These are phyloP conservation scores for Nanorana parkeri DNA, from an alignment of 2,113 vertebrate genomes.

Conservation along the genomic window DNA sequence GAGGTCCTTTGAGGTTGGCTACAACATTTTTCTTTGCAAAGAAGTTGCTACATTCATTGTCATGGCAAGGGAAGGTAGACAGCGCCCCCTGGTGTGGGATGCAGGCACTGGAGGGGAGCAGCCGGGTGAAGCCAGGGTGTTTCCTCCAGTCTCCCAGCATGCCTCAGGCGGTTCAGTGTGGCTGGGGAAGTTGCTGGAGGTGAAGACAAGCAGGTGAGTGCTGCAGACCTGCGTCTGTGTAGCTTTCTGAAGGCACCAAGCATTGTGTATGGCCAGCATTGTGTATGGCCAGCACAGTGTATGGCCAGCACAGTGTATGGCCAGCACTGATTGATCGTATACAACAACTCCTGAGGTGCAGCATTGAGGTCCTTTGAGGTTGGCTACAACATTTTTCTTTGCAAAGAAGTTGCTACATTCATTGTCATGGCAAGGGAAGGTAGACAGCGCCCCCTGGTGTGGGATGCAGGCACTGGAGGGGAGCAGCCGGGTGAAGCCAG, in stretches of 20 bases:
- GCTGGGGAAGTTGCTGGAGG: not conserved
- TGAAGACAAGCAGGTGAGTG: slow-evolving; percentile 9
- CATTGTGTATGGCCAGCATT: too few relatives aligned
- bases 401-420: too few relatives aligned
- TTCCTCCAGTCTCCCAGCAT: slow-evolving; percentile 30
- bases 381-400: too few relatives aligned
- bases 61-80: not conserved
- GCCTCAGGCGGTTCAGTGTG: not conserved
- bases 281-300: too few relatives aligned
- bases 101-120: not conserved
- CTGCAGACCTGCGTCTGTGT: not conserved
- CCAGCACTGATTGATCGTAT: too few relatives aligned
- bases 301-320: too few relatives aligned
- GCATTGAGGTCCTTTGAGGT: too few relatives aligned
- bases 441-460: not conserved
- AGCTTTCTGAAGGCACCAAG: not conserved
- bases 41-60: too few relatives aligned
- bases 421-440: not conserved
- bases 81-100: not conserved
- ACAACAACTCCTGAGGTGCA: too few relatives aligned
- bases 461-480: not conserved
- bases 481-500: not conserved
- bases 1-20: too few relatives aligned
- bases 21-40: too few relatives aligned
- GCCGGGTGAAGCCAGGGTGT: not conserved